Evolutionary conservation across 2,888 invertebrate species (phyloP), one percentile per base, ranked within the genome.

Genomic region (Erebia aethiops): DNA sequence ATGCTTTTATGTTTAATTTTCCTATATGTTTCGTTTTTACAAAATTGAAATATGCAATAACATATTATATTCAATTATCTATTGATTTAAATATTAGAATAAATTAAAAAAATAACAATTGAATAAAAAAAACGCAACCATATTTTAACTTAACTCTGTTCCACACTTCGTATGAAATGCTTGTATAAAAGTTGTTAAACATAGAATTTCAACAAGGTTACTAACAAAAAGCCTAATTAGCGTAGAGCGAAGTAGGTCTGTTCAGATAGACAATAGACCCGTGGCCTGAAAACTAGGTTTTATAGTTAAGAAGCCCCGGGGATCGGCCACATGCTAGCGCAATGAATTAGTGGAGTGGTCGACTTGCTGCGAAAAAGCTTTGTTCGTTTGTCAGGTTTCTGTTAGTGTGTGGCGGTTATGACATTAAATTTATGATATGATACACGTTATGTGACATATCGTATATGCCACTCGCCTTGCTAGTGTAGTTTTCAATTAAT

Each of bases 181-280:
- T 61, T 60, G 16, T 67, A 52, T 67, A 69, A 71, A 67, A 69
- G 63, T 69, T 73, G 71, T 73, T 71, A 60, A 72, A 73, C 67
- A 63, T 75, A 72, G 71, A 76, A 70, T 72, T 77, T 74, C 75
- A 76, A 77, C 76, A 76, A 76, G 74, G 75, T 74, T 71, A 74
- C 71, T 73, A 69, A 71, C 76, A 76, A 77, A 77, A 77, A 77
- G 74, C 74, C 73, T 77, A 76, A 76, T 77, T 77, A 77, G 74
- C 70, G 72, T 71, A 61, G 69, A 71, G 64, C 72, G 69, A 60
- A 71, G 64, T 61, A 61, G 69, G 74, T 74, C 65, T 74, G 72
- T 72, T 74, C 71, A 43, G 67, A 72, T 64, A 74, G 74, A 74
- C 74, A 74, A 72, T 74, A 56, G 72, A 67, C 58, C 57, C 60